Conservation (phyloP, 1,140 invertebrate species). For the Calycopis cecrops region DNA sequence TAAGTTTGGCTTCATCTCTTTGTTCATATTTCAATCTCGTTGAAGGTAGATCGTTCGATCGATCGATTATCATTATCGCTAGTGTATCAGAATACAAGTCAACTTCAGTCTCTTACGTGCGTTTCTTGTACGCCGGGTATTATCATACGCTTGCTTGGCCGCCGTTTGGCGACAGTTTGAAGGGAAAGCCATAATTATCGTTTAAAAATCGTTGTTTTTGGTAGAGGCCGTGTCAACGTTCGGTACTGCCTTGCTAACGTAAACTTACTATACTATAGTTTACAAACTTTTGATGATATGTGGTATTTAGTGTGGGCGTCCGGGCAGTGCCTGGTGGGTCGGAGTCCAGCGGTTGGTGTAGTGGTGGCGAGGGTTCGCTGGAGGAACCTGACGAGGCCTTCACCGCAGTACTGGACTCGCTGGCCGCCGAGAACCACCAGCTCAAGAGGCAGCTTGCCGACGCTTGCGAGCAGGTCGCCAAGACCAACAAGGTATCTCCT, state of each 20-base stretch:
- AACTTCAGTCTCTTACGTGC: no score
- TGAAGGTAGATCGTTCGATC: no score
- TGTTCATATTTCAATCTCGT: no score
- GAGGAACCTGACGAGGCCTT: constrained; percentile 78
- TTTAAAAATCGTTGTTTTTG: no score
- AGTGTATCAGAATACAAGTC: no score
- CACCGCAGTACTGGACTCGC: constrained; percentile 87
- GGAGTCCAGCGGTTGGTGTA: constrained; percentile 67
- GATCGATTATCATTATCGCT: no score
- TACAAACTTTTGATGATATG: neutral
- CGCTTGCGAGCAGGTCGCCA: constrained; percentile 89
- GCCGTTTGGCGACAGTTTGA: no score
- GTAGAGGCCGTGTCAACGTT: neutral
- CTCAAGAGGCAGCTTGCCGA: constrained; percentile 88
- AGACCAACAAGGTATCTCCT: constrained; percentile 84
- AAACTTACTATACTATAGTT: no score
- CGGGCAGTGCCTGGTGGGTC: constrained; percentile 66
- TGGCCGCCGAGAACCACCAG: constrained; percentile 89
- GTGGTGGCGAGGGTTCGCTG: constrained; percentile 76
- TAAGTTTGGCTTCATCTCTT: no score
- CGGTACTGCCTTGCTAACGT: neutral
- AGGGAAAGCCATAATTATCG: no score
- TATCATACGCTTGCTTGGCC: no score
- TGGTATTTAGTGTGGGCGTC: constrained; percentile 51
- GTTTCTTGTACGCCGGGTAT: no score